Base-by-base conservation (phyloP, 37 sponge, comb jelly and placozoan species). In the Cliona cf. orientalis region DNA sequence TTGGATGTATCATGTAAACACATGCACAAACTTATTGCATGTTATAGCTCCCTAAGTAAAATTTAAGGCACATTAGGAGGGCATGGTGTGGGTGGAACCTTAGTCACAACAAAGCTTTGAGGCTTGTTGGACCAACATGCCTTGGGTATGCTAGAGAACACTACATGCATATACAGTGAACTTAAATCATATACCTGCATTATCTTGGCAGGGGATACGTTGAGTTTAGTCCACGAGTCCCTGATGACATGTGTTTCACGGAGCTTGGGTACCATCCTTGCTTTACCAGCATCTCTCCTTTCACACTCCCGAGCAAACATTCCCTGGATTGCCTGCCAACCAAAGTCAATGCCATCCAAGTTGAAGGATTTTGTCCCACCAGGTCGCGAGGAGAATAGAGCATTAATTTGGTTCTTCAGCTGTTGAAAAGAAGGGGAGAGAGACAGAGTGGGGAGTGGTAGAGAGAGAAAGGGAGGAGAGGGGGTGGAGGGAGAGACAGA, bases 401-500 rank as follows among this genome's bases (percentile, higher is more conserved):
- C 58, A n/a, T 14, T 55, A 4, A 80, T 56, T 72, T 70, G 68
- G 36, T 80, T 80, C 72, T 80, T 80, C 61, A 69, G 81, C 81
- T 80, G 49, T 9, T 43, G 23, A 25, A 23, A 25, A 25, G 26
- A 25, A 19, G 11, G 17, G 55, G 14, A 19, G 55, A 49, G 17
- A 49, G 11, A 49, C 17, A 17, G 17, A 49, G 11, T 19, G 11
- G 11, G 55, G 55, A 49, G 17, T 49, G 11, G 17, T 11, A 11
- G 11, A 49, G 11, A 49, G 14, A 49, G 55, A 17, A 49, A 49
- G 17, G 14, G 17, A 49, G 55, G n/a, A n/a, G n/a, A n/a, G n/a
- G n/a, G n/a, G n/a, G n/a, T n/a, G n/a, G n/a, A n/a, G n/a, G n/a
- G n/a, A n/a, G n/a, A n/a, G n/a, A n/a, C n/a, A n/a, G n/a, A n/a